phyloP scores from a whole-genome alignment of 2,797 vertebrate genomes.

The Synaphobranchus kaupii region DNA sequence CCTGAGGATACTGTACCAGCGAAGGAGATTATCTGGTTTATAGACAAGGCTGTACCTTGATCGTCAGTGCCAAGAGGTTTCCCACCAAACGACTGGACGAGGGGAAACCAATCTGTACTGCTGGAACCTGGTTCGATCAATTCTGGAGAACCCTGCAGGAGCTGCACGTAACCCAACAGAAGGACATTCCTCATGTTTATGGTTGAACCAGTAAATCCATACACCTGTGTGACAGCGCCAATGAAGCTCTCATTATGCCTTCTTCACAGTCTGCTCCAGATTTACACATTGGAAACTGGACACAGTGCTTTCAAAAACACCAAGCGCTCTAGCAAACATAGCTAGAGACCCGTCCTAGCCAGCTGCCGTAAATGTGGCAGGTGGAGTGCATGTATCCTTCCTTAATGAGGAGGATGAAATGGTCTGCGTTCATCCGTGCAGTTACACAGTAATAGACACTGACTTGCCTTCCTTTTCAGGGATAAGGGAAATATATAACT shows the following conservation, averaged over 20 bases:
- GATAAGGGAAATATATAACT: background rate
- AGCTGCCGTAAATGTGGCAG: background rate
- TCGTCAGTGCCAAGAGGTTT: slow-evolving; percentile 58
- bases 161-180: slow-evolving; percentile 60
- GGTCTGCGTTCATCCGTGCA: background rate
- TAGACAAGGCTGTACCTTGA: slow-evolving; percentile 66
- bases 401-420: background rate
- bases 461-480: background rate
- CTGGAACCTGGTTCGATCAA: slow-evolving; percentile 71
- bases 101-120: slow-evolving; percentile 71
- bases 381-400: background rate
- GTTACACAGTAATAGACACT: background rate
- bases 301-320: background rate
- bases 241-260: background rate
- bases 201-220: background rate
- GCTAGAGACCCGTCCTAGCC: background rate
- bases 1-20: background rate
- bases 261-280: background rate
- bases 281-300: background rate
- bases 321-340: background rate
- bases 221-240: background rate
- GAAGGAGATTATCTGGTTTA: background rate
- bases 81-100: slow-evolving; percentile 63
- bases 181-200: background rate
- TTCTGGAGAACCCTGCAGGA: slow-evolving; percentile 83